Evolutionary conservation across 2,888 invertebrate species (phyloP), one percentile per base, ranked within the genome.

Genomic region (Hymenopus coronatus): DNA sequence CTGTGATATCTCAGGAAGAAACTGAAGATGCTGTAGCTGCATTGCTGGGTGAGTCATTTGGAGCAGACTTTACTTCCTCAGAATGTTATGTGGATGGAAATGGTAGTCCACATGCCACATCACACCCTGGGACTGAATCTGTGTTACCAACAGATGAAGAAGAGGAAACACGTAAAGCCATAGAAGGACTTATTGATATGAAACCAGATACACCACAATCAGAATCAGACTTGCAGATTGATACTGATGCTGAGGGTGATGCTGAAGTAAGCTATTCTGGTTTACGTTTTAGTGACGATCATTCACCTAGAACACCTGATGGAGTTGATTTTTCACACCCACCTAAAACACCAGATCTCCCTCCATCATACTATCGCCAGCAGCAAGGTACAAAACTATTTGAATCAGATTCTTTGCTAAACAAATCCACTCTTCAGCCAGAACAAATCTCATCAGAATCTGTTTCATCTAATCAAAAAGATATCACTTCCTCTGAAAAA

Each of bases 21-120:
- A 98, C 98, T 0, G 98, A 97, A 93, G 98, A 98, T 93, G 98
- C 98, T 0, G 98, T 98, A 0, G 98, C 98, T 14, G 98, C 98
- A 0, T 93, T 98, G 46, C 93, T 98, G 88, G 97, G 97, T 40
- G 98, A 98, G 93, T 97, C 97, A 91, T 97, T 98, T 92, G 96
- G 97, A 1, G 96, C 95, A 89, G 92, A 93, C 20, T 96, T 96
- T 92, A 94, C 94, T 83, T 70, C 87, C n/a, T 87, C 87, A 30
- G 94, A 94, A 91, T 94, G 94, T 91, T 94, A 94, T 90, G 94
- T 95, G 92, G 94, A 95, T 92, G 94, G 95, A 9, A 88, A 86
- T 28, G 88, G 87, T 28, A 90, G 90, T 54, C 90, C 90, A 54
- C 85, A 84, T 28, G 81, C 54, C 81, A 81, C 88, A n/a, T n/a